phyloP scores from a whole-genome alignment of 2,113 vertebrate species.

The Channa argus region DNA sequence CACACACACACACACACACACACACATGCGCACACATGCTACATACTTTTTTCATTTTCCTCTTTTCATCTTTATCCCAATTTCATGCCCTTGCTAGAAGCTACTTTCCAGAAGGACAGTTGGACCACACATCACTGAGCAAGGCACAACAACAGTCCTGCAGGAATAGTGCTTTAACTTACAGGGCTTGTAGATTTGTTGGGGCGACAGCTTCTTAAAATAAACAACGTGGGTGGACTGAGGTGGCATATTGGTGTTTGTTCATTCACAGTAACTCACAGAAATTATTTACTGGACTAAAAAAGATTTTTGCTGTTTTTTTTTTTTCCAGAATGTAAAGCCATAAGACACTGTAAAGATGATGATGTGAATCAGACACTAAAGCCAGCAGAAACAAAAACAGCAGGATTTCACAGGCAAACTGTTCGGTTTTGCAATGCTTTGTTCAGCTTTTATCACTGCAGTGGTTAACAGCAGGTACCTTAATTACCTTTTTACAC shows the following conservation, averaged over 20 bases:
- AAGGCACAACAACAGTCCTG: not conserved
- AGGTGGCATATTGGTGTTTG: not conserved
- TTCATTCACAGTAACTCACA: not conserved
- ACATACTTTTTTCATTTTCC: not conserved
- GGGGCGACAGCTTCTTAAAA: not conserved
- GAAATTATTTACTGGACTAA: too few species aligned
- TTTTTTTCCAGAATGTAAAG: not conserved
- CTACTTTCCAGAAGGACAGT: constrained; percentile 15
- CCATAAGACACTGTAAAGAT: too few species aligned
- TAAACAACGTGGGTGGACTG: not conserved
- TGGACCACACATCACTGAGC: constrained; percentile 21
- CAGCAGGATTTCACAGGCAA: not conserved
- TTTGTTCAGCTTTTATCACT: too few species aligned
- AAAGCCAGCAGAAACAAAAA: not conserved
- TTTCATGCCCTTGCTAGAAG: constrained; percentile 23
- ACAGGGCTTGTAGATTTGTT: not conserved
- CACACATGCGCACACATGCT: not conserved
- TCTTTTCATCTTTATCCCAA: constrained; percentile 32
- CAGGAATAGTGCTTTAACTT: not conserved
- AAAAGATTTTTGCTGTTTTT: too few species aligned
- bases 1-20: not conserved
- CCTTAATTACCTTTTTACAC: too few species aligned
- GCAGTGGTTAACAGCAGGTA: too few species aligned
- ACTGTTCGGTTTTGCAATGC: too few species aligned
- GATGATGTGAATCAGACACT: too few species aligned